These are phyloP conservation scores for Tachina fera DNA, from an alignment of 2,888 invertebrate genomes.

Conservation along the genomic window DNA sequence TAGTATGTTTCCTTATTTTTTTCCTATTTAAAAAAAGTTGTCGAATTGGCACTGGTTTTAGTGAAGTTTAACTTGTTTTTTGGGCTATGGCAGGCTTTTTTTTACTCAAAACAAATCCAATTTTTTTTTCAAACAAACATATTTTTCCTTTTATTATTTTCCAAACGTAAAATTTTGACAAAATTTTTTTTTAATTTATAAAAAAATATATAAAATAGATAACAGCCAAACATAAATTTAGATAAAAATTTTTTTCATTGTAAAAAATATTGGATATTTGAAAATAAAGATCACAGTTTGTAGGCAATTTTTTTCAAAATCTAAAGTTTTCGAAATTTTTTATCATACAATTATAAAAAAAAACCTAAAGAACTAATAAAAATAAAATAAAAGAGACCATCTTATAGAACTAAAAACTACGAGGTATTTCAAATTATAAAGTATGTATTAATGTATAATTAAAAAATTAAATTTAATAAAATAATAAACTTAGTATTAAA, in stretches of 20 bases:
- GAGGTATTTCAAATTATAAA: slow-evolving; percentile 70
- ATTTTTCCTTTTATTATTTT: slow-evolving; percentile 60
- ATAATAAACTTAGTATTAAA: slow-evolving; percentile 50
- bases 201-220: slow-evolving; percentile 74
- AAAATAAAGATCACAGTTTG: slow-evolving; percentile 82
- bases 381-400: slow-evolving; percentile 69
- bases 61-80: slow-evolving; percentile 26
- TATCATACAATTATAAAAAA: slow-evolving; percentile 62
- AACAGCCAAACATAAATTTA: slow-evolving; percentile 79
- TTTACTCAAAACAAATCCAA: slow-evolving; percentile 61
- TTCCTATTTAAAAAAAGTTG: slow-evolving; percentile 39
- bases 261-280: slow-evolving; percentile 71
- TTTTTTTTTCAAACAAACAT: slow-evolving; percentile 60
- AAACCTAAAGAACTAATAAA: slow-evolving; percentile 71
- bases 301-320: slow-evolving; percentile 68
- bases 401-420: slow-evolving; percentile 67
- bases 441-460: slow-evolving; percentile 3
- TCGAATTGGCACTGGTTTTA: slow-evolving; percentile 67
- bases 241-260: slow-evolving; percentile 63
- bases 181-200: slow-evolving; percentile 47
- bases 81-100: slow-evolving; percentile 55
- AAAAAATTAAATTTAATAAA: slow-evolving; percentile 33
- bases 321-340: slow-evolving; percentile 57
- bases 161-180: slow-evolving; percentile 72
- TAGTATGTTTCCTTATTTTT: slow-evolving; percentile 47